Conservation (phyloP, 2,888 invertebrate species). For the Nemotelus pantherinus region DNA sequence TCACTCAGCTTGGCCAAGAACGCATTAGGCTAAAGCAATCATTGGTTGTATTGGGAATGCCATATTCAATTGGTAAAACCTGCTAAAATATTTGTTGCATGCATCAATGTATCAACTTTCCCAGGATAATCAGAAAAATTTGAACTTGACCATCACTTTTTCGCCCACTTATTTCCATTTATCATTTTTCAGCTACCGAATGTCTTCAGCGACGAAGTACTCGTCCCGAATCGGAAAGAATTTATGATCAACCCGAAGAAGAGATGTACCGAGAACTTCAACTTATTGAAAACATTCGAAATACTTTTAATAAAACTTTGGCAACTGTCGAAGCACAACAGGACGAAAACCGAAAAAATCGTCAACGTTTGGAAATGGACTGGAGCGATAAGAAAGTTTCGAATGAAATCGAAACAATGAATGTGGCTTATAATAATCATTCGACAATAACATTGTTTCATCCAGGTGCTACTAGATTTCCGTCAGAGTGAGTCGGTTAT, state of each 20-base stretch:
- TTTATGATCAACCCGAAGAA: conserved; percentile 79
- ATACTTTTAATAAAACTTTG: conserved; percentile 70
- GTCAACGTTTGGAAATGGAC: conserved; percentile 85
- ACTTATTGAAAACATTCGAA: conserved; percentile 75
- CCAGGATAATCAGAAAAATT: too few species aligned
- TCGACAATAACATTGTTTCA: conserved; percentile 79
- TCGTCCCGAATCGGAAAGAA: conserved; percentile 77
- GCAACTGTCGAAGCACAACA: conserved; percentile 76
- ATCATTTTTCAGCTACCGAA: conserved; percentile 68
- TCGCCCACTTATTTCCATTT: background rate
- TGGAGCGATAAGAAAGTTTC: conserved; percentile 91
- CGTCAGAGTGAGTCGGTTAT: conserved; percentile 71
- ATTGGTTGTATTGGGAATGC: conserved; percentile 72
- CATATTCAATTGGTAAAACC: conserved; percentile 73
- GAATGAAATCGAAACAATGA: conserved; percentile 77
- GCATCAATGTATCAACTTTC: background rate
- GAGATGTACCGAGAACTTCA: conserved; percentile 80
- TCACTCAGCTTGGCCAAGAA: conserved; percentile 74
- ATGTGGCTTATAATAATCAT: conserved; percentile 74
- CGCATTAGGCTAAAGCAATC: conserved; percentile 75
- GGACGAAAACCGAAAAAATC: conserved; percentile 79
- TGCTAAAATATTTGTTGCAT: background rate
- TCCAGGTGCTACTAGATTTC: conserved; percentile 82
- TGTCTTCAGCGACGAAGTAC: conserved; percentile 77
- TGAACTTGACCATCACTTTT: too few species aligned